Evolutionary conservation across 2,797 vertebrate genomes (phyloP).

Genomic region (Coregonus suidteri): DNA sequence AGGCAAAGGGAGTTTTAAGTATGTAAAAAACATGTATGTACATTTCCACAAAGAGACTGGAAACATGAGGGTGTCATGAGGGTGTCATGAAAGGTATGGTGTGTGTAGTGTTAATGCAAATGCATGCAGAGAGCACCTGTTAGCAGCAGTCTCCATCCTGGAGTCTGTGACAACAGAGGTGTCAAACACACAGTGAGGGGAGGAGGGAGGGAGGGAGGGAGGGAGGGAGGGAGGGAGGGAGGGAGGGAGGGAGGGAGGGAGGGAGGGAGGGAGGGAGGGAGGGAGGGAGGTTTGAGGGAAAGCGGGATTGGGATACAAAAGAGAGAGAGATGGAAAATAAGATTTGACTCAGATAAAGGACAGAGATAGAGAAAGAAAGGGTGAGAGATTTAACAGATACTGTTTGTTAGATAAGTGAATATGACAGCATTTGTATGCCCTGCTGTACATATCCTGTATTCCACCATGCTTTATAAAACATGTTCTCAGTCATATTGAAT

Average conservation of each 20-base stretch:
- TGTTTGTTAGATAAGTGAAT: background rate
- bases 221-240: background rate
- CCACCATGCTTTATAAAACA: background rate
- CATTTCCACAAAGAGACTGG: slow-evolving; percentile 18
- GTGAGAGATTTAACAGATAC: background rate
- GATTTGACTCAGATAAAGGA: background rate
- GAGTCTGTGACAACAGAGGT: slow-evolving; percentile 24
- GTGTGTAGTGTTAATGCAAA: slow-evolving; percentile 22
- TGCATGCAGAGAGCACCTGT: slow-evolving; percentile 9
- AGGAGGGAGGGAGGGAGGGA: background rate
- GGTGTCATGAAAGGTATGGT: slow-evolving; percentile 8
- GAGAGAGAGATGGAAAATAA: background rate
- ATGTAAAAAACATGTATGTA: background rate
- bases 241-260: background rate
- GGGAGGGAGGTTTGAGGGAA: background rate
- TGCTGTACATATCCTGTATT: background rate
- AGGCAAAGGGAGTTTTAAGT: background rate
- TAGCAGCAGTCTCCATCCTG: slow-evolving; percentile 1
- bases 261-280: background rate
- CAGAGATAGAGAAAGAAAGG: background rate
- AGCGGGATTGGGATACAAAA: background rate
- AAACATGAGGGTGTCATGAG: slow-evolving; percentile 12
- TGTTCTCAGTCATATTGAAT: background rate
- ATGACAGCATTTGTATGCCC: background rate
- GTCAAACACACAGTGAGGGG: background rate